These are phyloP conservation scores for Procavia capensis DNA, from an alignment of 2,113 vertebrate species.

Conservation along the genomic window DNA sequence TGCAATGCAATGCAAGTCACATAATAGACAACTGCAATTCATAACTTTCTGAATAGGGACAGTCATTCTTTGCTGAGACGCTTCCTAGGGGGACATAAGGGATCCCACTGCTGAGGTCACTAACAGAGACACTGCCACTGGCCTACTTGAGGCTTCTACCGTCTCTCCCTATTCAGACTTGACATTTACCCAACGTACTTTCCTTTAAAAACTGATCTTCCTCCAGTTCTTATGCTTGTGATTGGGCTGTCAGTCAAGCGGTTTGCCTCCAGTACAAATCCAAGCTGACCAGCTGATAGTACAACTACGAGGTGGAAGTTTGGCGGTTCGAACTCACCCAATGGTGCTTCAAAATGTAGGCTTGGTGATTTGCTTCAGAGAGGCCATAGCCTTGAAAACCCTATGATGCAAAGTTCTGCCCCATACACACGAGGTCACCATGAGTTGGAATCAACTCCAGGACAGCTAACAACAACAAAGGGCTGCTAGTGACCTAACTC, in stretches of 20 bases:
- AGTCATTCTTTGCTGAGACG: slow-evolving; percentile 37
- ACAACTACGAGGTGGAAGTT: neutral
- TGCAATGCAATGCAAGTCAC: slow-evolving; percentile 71
- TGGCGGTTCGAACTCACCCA: neutral
- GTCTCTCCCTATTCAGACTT: neutral
- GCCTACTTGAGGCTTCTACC: neutral
- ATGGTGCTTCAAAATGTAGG: neutral
- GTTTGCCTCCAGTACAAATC: neutral
- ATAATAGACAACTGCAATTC: slow-evolving; percentile 69
- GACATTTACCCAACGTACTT: neutral
- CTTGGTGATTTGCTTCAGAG: neutral
- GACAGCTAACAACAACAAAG: neutral
- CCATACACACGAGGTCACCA: neutral
- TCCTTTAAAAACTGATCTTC: neutral
- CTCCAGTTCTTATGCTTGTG: neutral
- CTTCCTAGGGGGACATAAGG: slow-evolving; percentile 11
- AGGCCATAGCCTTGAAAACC: neutral
- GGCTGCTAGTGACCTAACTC: neutral
- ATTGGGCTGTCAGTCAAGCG: neutral
- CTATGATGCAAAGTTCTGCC: neutral
- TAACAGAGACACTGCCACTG: neutral
- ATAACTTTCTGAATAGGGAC: slow-evolving; percentile 37
- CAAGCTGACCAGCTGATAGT: neutral
- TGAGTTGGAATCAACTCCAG: neutral
- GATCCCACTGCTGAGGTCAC: slow-evolving; percentile 26